phyloP scores from a whole-genome alignment of 1,140 invertebrate genomes.

The Saxidomus purpurata region DNA sequence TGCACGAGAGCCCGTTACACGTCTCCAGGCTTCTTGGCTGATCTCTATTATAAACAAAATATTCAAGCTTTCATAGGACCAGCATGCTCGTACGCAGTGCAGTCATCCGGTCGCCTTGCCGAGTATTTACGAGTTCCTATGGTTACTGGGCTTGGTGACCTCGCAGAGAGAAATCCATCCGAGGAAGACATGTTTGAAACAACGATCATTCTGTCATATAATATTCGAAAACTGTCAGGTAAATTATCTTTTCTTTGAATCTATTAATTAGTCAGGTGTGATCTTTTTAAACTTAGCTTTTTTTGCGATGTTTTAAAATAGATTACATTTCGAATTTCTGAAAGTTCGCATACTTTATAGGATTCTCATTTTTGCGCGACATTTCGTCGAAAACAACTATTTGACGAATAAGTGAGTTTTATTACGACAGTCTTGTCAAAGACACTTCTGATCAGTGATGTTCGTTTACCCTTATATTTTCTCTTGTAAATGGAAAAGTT shows the following conservation, averaged over 20 bases:
- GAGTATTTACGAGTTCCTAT: conserved; percentile 46
- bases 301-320: neutral
- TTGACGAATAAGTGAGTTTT: no score
- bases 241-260: neutral
- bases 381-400: no score
- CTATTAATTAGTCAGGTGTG: neutral
- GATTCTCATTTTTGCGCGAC: no score
- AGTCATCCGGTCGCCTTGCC: conserved; percentile 12
- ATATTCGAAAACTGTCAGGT: conserved; percentile 45
- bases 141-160: conserved; percentile 51
- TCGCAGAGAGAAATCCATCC: neutral
- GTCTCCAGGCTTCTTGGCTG: neutral
- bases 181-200: conserved; percentile 48
- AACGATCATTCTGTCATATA: conserved; percentile 39
- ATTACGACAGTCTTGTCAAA: no score
- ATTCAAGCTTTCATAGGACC: conserved; percentile 59
- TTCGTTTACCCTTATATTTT: no score
- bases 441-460: no score
- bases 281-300: neutral
- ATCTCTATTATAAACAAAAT: conserved; percentile 40
- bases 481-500: no score
- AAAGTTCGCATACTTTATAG: no score
- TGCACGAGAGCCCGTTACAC: neutral
- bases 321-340: no score
- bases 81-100: conserved; percentile 40